Evolutionary conservation across 92 coral and sea anemone species (phyloP), one percentile per base, ranked within the genome.

Genomic region (Porites cylindrica): DNA sequence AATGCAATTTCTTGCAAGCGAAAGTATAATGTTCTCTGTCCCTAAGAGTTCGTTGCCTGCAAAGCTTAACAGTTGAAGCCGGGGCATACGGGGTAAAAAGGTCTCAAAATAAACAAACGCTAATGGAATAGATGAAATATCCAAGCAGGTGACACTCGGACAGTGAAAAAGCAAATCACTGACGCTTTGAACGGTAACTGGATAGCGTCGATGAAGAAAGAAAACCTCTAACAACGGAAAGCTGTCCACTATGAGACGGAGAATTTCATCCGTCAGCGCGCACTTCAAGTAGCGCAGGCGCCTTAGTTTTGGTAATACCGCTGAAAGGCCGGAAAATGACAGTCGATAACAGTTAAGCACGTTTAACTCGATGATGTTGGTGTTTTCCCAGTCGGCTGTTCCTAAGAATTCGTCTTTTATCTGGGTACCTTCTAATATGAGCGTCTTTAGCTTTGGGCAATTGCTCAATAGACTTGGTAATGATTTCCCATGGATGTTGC

Each of bases 251-350:
- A 81, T 75, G 50, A 90, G 72, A 70, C 78, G 84, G 26, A 88
- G 78, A 32, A 77, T 86, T 70, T 94, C 97, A 66, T 94, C 97
- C 23, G 97, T 79, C 79, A 94, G 86, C 56, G 93, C 93, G 66
- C 95, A 92, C 68, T 86, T 90, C 32, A 92, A 72, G 83, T 94
- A 94, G 62, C 93, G 95, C 88, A 94, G 88, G 91, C 90, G 92
- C 76, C 83, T 91, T 51, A 94, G 83, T 14, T 76, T 80, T 61
- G 88, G 86, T 84, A 94, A 66, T 13, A 94, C 83, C 32, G 82
- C 89, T 81, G 93, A 81, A 62, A 94, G 82, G 5, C 91, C 93
- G 17, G 69, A 47, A 60, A 80, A 83, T 24, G 87, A 77, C 9
- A 94, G 77, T 68, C 87, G 86, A 54, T 93, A 86, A 79, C 96